Evolutionary conservation across 1,140 invertebrate species (phyloP).

Genomic region (Elymnias hypermnestra): DNA sequence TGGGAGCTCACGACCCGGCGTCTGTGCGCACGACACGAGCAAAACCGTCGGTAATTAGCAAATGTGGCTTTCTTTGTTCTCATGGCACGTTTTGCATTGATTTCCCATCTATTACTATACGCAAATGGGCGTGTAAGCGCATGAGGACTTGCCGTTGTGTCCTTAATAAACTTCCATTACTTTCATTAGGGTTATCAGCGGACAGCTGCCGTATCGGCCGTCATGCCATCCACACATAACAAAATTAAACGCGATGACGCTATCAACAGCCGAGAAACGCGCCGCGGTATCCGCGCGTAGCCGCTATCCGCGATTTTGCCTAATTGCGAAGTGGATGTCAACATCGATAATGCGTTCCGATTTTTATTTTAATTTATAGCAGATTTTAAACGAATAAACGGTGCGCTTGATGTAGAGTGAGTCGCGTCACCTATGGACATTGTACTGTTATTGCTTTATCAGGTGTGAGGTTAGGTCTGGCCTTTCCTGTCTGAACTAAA

Average conservation of each 20-base stretch:
- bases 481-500: too few relatives aligned
- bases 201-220: slow-evolving; percentile 61
- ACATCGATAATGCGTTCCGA: slow-evolving; percentile 67
- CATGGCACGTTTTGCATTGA: slow-evolving; percentile 64
- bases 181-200: slow-evolving; percentile 72
- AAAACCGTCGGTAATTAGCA: slow-evolving; percentile 72
- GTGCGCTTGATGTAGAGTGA: too few relatives aligned
- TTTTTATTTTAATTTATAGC: too few relatives aligned
- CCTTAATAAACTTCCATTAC: slow-evolving; percentile 73
- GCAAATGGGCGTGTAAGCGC: slow-evolving; percentile 38
- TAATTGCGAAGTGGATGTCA: slow-evolving; percentile 68
- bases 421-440: too few relatives aligned
- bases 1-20: slow-evolving; percentile 68
- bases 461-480: too few relatives aligned
- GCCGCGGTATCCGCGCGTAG: slow-evolving; percentile 31
- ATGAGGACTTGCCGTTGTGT: slow-evolving; percentile 55
- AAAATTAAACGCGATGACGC: slow-evolving; percentile 69
- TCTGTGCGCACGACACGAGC: slow-evolving; percentile 70
- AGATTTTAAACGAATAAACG: too few relatives aligned
- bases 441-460: too few relatives aligned
- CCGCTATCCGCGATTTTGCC: slow-evolving; percentile 46
- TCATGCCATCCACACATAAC: slow-evolving; percentile 68
- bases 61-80: slow-evolving; percentile 74
- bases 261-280: slow-evolving; percentile 44
- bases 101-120: slow-evolving; percentile 61